Evolutionary conservation across 2,888 invertebrate species (phyloP), one percentile per base, ranked within the genome.

Genomic region (Euspilapteryx auroguttella): DNA sequence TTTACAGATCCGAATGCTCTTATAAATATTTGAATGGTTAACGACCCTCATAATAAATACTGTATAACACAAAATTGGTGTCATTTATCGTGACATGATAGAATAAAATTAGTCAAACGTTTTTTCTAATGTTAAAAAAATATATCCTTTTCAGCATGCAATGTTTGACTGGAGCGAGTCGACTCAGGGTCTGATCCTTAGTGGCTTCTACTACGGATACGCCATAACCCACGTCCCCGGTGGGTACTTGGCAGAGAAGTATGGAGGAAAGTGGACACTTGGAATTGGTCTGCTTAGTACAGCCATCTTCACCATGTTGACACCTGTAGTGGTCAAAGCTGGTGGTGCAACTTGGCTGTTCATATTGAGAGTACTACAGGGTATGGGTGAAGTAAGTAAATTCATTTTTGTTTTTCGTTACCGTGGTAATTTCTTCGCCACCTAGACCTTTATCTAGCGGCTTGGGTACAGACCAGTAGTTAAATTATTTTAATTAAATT

Each of bases 191-290:
- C 49, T 87, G 12, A 87, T 91, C 28, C 68, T 91, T 2, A 86
- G 88, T 25, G 85, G 85, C 0, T 92, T 93, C 58, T 93, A 89
- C 61, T 90, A 88, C 71, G 91, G 92, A 2, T 92, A 92, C 54
- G 82, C 90, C 3, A 55, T 90, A n/a, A 90, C 90, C 0, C 92
- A 92, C 44, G 61, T 93, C 28, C 93, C 93, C 1, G 93, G 91
- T 14, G 93, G 91, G 24, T 79, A 87, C 43, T 56, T 93, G 33
- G 86, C 92, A 0, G 89, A 89, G 44, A 82, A 79, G 45, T 89
- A 88, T 39, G 94, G 94, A 21, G 93, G 91, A 4, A 93, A 93
- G 63, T 87, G 89, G 77, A 83, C 89, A 2, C 65, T 92, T 30
- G 89, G 89, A 1, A 63, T 89, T 24, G 94, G 93, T 5, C 82